A percentile compares a stretch with the other conserved stretches of the same genome.
These are phyloP conservation scores for Bombus confusus DNA, from an alignment of 1,140 invertebrate genomes.

Conservation along the genomic window DNA sequence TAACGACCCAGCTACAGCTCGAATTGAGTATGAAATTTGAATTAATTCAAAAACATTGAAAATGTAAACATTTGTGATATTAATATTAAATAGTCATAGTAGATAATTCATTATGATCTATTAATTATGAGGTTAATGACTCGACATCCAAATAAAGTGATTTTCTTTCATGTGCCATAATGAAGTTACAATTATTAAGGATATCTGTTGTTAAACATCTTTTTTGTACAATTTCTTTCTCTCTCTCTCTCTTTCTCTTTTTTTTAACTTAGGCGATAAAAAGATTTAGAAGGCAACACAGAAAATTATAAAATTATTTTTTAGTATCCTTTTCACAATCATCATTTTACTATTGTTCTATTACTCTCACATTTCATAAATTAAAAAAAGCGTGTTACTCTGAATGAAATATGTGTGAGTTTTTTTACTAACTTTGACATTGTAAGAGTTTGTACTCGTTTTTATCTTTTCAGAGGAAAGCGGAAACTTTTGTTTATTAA, in stretches of 20 bases:
- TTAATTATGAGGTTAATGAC: slow-evolving; percentile 61
- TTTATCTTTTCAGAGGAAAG: background rate
- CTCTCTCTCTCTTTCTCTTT: background rate
- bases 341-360: background rate
- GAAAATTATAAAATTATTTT: background rate
- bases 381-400: background rate
- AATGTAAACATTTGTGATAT: slow-evolving; percentile 80
- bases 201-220: slow-evolving; percentile 42
- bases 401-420: background rate
- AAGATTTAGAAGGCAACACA: background rate
- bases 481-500: background rate
- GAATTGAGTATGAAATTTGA: slow-evolving; percentile 54
- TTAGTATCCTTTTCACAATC: background rate
- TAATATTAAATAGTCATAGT: slow-evolving; percentile 77
- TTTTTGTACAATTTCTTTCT: slow-evolving; percentile 10
- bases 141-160: slow-evolving; percentile 53
- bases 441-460: slow-evolving; percentile 1
- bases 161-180: slow-evolving; percentile 68
- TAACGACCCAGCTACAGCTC: slow-evolving; percentile 36
- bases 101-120: slow-evolving; percentile 61
- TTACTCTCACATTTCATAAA: background rate
- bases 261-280: slow-evolving; percentile 7
- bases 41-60: slow-evolving; percentile 68
- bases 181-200: slow-evolving; percentile 57
- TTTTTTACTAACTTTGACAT: slow-evolving; percentile 29